These are phyloP conservation scores for Euthynnus affinis DNA, from an alignment of 2,797 vertebrate species.

Conservation along the genomic window DNA sequence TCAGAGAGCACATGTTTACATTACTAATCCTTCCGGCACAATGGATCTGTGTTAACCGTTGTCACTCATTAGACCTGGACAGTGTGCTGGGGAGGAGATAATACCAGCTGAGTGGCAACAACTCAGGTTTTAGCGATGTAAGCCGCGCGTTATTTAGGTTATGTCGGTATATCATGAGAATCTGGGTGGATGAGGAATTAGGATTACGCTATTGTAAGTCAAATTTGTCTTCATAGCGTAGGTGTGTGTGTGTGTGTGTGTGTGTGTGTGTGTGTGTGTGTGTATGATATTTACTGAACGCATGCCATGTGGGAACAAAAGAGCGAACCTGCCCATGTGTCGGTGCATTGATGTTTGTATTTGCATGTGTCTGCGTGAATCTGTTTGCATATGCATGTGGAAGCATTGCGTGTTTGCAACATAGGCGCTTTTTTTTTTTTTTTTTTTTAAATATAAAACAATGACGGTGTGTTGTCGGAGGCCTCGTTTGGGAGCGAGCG, in stretches of 20 bases:
- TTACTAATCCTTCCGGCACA: conserved; percentile 67
- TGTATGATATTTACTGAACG: conserved; percentile 22
- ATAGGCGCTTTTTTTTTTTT: background rate
- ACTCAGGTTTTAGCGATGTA: conserved; percentile 59
- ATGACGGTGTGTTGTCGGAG: conserved; percentile 6
- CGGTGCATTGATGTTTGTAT: background rate
- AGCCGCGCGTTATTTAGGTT: conserved; percentile 68
- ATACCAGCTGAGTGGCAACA: conserved; percentile 70
- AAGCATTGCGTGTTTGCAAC: conserved; percentile 12
- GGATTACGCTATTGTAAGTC: conserved; percentile 60
- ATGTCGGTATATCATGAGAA: conserved; percentile 65
- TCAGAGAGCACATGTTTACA: conserved; percentile 60
- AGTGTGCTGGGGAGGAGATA: conserved; percentile 65
- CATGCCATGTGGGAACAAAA: conserved; percentile 12
- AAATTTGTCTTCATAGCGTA: conserved; percentile 19
- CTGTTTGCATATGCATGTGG: conserved; percentile 23
- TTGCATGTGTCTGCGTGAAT: conserved; percentile 3
- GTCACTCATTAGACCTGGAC: conserved; percentile 65
- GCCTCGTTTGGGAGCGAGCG: background rate
- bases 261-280: conserved; percentile 34
- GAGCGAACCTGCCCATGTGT: background rate
- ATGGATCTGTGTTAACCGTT: conserved; percentile 62
- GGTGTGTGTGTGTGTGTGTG: conserved; percentile 29
- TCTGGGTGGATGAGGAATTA: conserved; percentile 59
- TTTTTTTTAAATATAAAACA: no score